Evolutionary conservation across 2,797 vertebrate genomes (phyloP).

Genomic region (Typhlichthys subterraneus): DNA sequence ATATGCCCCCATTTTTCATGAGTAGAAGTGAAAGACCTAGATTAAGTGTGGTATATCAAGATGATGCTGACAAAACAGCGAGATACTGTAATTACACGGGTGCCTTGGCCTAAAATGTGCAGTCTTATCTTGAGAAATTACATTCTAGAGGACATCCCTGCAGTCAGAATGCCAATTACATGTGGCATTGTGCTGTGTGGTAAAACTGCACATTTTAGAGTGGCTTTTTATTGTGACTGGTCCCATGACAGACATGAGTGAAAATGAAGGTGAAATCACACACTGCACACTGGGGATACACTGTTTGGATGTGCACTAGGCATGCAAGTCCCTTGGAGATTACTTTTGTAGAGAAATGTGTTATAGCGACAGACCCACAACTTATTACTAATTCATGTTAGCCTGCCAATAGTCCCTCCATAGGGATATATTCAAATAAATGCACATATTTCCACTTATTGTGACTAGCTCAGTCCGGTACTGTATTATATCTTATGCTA

Average conservation of each 20-base stretch:
- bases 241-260: background rate
- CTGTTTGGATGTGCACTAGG: background rate
- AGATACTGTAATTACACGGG: background rate
- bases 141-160: no score
- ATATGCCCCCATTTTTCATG: no score
- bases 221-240: no score
- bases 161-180: no score
- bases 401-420: conserved; percentile 42
- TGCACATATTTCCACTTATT: conserved; percentile 48
- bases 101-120: no score
- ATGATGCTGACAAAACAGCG: background rate
- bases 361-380: conserved; percentile 23
- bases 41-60: no score
- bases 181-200: no score
- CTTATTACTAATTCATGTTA: conserved; percentile 27
- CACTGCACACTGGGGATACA: background rate
- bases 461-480: conserved; percentile 26
- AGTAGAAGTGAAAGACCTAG: conserved; percentile 11
- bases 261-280: background rate
- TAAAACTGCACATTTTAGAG: no score
- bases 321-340: conserved; percentile 24
- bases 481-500: conserved; percentile 19
- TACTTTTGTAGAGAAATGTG: conserved; percentile 6
- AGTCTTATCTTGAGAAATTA: no score
- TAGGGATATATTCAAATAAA: conserved; percentile 49